These are phyloP conservation scores for Notamacropus eugenii DNA, from an alignment of 2,797 vertebrate species.

Conservation along the genomic window DNA sequence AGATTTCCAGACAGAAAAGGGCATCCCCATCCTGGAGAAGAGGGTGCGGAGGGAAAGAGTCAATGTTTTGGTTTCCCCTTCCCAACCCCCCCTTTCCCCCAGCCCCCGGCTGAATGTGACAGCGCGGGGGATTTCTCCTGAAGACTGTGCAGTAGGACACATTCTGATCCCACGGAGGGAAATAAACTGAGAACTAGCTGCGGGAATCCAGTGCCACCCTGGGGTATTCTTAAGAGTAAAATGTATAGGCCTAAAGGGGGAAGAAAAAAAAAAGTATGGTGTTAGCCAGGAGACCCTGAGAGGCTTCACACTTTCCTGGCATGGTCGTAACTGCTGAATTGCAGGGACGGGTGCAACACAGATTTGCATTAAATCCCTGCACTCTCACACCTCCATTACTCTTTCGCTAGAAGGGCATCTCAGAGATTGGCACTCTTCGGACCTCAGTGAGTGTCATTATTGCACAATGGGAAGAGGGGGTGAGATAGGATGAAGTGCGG, in stretches of 20 bases:
- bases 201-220: constrained; percentile 24
- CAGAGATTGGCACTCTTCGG: constrained; percentile 15
- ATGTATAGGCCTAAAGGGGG: constrained; percentile 46
- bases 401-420: constrained; percentile 56
- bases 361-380: constrained; percentile 52
- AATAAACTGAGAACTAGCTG: constrained; percentile 52
- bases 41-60: constrained; percentile 36
- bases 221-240: constrained; percentile 49
- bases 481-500: constrained; percentile 49
- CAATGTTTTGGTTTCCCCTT: neutral
- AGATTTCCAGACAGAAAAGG: constrained; percentile 29
- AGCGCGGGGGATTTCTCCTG: constrained; percentile 19
- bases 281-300: neutral
- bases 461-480: constrained; percentile 1
- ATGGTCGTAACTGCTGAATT: constrained; percentile 36
- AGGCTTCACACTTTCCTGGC: constrained; percentile 66
- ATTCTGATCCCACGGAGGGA: constrained; percentile 31
- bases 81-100: too few relatives aligned
- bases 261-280: constrained; percentile 60
- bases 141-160: constrained; percentile 50
- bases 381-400: constrained; percentile 50
- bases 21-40: constrained; percentile 7
- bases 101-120: neutral
- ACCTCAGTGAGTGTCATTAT: constrained; percentile 8
- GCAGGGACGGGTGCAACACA: constrained; percentile 47